Evolutionary conservation across 1,140 invertebrate species (phyloP).

Genomic region (Drosophila repleta): DNA sequence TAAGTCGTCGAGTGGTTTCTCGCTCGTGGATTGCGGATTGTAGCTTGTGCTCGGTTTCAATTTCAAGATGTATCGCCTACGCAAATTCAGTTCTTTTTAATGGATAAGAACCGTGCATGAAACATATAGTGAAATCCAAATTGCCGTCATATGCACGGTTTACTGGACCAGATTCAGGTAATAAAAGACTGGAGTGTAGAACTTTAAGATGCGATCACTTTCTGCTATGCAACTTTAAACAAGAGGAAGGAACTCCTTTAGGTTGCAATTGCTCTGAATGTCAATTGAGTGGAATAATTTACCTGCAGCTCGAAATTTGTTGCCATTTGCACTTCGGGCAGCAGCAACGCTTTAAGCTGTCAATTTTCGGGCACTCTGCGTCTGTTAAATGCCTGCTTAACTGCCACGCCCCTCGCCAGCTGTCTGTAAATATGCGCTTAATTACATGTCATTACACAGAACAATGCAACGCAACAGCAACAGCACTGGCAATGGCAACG

Average conservation of each 20-base stretch:
- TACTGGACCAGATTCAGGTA: too few species aligned
- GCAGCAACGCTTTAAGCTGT: conserved; percentile 64
- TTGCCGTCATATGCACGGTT: too few species aligned
- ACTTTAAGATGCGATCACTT: too few species aligned
- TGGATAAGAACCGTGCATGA: background rate
- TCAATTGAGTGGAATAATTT: conserved; percentile 39
- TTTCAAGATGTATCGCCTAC: conserved; percentile 55
- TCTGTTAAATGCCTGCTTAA: conserved; percentile 76
- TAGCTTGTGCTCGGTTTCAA: conserved; percentile 31
- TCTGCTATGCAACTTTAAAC: background rate
- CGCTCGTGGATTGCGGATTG: conserved; percentile 32
- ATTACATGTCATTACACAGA: conserved; percentile 79
- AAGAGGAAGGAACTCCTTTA: background rate
- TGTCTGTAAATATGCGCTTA: conserved; percentile 79
- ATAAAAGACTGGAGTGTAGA: too few species aligned
- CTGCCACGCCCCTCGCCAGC: conserved; percentile 54
- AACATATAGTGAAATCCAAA: background rate
- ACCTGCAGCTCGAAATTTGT: conserved; percentile 36
- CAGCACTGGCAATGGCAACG: too few species aligned
- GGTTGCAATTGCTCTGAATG: background rate
- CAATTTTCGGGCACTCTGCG: conserved; percentile 71
- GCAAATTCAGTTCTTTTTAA: conserved; percentile 36
- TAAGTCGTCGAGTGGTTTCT: conserved; percentile 60
- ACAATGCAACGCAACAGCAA: conserved; percentile 22
- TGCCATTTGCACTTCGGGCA: conserved; percentile 31